Evolutionary conservation across 2,113 vertebrate genomes (phyloP).

Genomic region (Trachemys scripta): DNA sequence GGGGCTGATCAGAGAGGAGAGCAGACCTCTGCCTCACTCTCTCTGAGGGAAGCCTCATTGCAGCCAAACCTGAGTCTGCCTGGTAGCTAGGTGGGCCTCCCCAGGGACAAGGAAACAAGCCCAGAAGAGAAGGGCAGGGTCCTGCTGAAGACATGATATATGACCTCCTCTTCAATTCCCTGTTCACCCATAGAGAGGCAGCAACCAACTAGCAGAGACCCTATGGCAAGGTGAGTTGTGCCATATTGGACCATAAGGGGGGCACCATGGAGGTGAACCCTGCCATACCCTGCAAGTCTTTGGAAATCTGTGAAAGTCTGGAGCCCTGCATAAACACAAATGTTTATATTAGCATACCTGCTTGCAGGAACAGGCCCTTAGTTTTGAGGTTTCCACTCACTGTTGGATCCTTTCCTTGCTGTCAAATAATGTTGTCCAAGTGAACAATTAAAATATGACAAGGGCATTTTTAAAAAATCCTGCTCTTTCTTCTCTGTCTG

Average conservation of each 20-base stretch:
- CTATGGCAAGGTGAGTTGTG: not conserved
- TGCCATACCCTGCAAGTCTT: not conserved
- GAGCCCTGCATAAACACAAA: not conserved
- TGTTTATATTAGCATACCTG: not conserved
- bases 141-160: not conserved
- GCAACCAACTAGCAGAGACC: not conserved
- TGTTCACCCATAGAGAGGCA: not conserved
- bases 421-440: constrained; percentile 37
- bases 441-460: constrained; percentile 59
- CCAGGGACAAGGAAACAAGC: not conserved
- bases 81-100: not conserved
- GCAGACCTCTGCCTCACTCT: not conserved
- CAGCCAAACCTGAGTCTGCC: not conserved
- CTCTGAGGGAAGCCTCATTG: not conserved
- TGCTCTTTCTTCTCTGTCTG: not conserved
- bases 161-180: not conserved
- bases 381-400: not conserved
- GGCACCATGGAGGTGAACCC: not conserved
- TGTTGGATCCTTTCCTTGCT: not conserved
- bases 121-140: not conserved
- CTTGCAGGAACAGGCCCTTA: not conserved
- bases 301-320: not conserved
- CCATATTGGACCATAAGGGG: too few relatives aligned
- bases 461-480: constrained; percentile 42
- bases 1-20: not conserved